phyloP scores from a whole-genome alignment of 2,888 invertebrate species.

The Microplitis manilae region DNA sequence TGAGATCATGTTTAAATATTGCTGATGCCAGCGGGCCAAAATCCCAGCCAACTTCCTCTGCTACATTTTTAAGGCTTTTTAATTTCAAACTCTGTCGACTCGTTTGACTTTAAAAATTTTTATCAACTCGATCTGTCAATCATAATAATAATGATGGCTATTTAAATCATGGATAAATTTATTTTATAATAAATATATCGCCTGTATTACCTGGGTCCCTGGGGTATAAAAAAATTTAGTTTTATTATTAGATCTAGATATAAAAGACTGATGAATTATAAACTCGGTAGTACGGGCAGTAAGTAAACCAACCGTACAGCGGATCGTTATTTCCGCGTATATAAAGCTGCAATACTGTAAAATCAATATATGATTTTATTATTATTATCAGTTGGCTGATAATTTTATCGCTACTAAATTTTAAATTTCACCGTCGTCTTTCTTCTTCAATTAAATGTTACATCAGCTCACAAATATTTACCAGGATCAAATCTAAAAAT shows the following conservation, averaged over 20 bases:
- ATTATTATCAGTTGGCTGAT: neutral
- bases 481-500: too few relatives aligned
- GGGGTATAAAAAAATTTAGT: neutral
- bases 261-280: slow-evolving; percentile 24
- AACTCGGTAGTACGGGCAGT: slow-evolving; percentile 7
- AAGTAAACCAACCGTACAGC: neutral
- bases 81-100: too few relatives aligned
- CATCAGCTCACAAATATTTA: too few relatives aligned
- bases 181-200: neutral
- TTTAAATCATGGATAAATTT: neutral
- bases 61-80: too few relatives aligned
- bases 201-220: neutral
- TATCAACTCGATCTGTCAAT: too few relatives aligned
- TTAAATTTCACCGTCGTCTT: neutral
- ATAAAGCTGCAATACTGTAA: slow-evolving; percentile 16
- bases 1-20: neutral
- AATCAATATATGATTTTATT: slow-evolving; percentile 32
- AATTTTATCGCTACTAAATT: neutral
- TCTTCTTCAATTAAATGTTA: neutral
- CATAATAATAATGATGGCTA: too few relatives aligned
- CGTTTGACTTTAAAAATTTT: too few relatives aligned
- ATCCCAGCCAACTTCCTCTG: too few relatives aligned
- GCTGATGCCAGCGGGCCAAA: neutral
- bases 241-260: neutral
- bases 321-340: slow-evolving; percentile 31